A percentile compares a stretch with the other conserved stretches of the same genome.
phyloP scores from a whole-genome alignment of 2,113 vertebrate genomes.

The Nettapus auritus region DNA sequence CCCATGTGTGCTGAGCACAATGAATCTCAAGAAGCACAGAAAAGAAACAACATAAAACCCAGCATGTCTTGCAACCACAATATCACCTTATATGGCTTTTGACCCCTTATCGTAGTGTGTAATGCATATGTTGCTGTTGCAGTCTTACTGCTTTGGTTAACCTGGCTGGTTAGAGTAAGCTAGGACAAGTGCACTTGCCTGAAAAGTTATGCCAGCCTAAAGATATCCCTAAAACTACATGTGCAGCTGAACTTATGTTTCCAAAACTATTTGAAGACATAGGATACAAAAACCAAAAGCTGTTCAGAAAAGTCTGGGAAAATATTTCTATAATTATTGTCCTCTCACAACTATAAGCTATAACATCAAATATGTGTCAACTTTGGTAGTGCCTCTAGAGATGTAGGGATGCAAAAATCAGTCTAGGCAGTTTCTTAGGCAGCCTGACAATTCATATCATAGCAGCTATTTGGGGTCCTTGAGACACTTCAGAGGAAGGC shows the following conservation, averaged over 20 bases:
- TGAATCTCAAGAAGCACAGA: neutral
- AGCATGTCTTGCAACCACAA: neutral
- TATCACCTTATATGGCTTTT: neutral
- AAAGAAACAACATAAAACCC: rapidly evolving
- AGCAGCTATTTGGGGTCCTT: neutral
- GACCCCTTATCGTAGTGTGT: neutral
- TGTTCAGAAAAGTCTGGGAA: neutral
- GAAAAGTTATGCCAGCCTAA: neutral
- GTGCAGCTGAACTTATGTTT: neutral
- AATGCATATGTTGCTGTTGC: neutral
- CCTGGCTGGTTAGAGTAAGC: neutral
- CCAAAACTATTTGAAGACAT: neutral
- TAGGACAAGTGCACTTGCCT: neutral
- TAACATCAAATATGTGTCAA: neutral
- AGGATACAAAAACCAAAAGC: neutral
- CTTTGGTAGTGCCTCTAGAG: neutral
- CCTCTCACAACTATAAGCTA: neutral
- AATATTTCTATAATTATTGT: neutral
- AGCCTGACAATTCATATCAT: neutral
- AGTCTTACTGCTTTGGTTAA: neutral
- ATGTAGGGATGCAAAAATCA: neutral
- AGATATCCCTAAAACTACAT: neutral
- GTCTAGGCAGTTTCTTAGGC: neutral
- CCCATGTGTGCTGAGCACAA: neutral
- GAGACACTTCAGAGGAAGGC: neutral